Conservation (phyloP, 2,113 vertebrate genomes). For the Phoxinus phoxinus region DNA sequence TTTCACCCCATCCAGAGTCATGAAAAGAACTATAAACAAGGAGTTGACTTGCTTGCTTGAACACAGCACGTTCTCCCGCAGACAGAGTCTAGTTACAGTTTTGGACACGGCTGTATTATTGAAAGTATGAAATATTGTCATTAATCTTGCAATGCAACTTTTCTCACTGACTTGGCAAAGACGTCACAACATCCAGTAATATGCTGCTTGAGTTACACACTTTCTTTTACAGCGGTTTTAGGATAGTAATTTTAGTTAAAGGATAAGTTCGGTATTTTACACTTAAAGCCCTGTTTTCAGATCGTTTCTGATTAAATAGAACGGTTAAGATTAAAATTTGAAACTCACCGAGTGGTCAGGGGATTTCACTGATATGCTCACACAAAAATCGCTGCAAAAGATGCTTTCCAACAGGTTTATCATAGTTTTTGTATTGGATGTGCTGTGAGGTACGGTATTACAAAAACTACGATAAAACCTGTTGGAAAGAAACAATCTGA, state of each 20-base stretch:
- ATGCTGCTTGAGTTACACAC: background rate
- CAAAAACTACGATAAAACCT: too few species aligned
- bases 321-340: too few species aligned
- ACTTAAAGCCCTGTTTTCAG: too few species aligned
- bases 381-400: too few species aligned
- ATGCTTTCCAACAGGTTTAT: too few species aligned
- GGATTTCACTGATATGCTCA: too few species aligned
- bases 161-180: conserved; percentile 3
- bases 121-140: background rate
- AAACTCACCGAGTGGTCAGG: too few species aligned
- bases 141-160: background rate
- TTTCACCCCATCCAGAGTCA: background rate
- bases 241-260: background rate
- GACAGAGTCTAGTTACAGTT: conserved; percentile 35
- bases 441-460: too few species aligned
- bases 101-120: background rate
- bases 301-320: too few species aligned
- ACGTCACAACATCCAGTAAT: background rate
- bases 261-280: too few species aligned
- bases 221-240: background rate
- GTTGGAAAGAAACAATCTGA: too few species aligned
- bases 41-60: conserved; percentile 1
- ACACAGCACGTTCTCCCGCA: background rate
- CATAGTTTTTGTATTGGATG: too few species aligned
- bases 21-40: conserved; percentile 9